Base-by-base conservation (phyloP, 2,888 invertebrate species). In the Acrocyrtus sp. region DNA sequence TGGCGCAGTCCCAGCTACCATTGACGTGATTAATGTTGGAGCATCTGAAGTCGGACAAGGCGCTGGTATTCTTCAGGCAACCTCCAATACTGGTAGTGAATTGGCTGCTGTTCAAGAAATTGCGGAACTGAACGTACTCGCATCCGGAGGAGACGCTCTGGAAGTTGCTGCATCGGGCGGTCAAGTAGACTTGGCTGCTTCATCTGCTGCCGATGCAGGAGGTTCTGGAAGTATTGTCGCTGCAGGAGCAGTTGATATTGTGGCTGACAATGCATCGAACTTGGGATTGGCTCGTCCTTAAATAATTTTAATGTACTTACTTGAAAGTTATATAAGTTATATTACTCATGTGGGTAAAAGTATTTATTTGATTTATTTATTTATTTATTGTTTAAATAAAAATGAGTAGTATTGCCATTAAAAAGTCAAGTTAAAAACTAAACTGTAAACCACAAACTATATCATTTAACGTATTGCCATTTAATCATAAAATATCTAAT, bases 1-100 rank as follows among this genome's bases (percentile, higher is more conserved):
- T 26, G 34, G 34, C 12, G 69, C 56, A 39, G 54, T 61, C 27
- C 69, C 69, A 61, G 67, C 56, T 10, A 45, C 43, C 45, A 45
- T 65, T 26, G 8, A 56, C 26, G 39, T 65, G 26, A 29, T 39
- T 41, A 62, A 27, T 50, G 21, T 12, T 1, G 69, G 69, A 24
- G 10, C 27, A 15, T 56, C 62, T 43, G 57, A 47, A 22, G 62
- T 70, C 27, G 39, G 26, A 39, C 47, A 63, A 12, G 26, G 43
- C 15, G 57, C 26, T 19, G 24, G 24, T 19, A 62, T 70, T 26
- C 17, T 34, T 19, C 56, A 70, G 57, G 45, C 63, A 29, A 70
- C 62, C 50, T 47, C 24, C 48, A 70, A 70, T 41, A 50, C 56
- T 17, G 62, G 62, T 17, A n/a, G 8, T 8, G 57, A 61, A 15